phyloP scores from a whole-genome alignment of 2,113 vertebrate genomes.

The Anhinga anhinga region DNA sequence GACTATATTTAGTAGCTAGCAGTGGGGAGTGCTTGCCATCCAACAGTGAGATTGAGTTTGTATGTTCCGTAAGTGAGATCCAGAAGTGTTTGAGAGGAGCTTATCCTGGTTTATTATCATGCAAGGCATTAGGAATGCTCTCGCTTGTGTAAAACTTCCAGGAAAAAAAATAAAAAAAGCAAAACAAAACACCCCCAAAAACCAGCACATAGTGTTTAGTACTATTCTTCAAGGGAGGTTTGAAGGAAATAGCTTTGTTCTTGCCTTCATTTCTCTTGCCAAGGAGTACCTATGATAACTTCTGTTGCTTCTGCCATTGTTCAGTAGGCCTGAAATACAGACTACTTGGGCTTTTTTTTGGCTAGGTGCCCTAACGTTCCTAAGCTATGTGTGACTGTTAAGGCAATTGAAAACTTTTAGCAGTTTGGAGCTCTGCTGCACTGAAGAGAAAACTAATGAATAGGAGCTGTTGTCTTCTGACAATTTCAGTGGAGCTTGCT shows the following conservation, averaged over 20 bases:
- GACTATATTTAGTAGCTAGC: not conserved
- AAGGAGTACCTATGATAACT: not conserved
- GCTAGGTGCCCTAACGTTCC: not conserved
- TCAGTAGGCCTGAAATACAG: not conserved
- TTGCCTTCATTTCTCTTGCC: not conserved
- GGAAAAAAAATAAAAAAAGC: not conserved
- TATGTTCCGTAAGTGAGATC: not conserved
- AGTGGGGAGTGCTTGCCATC: not conserved
- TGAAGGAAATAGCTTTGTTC: not conserved
- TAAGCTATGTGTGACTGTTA: not conserved
- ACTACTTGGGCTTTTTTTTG: not conserved
- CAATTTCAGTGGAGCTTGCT: not conserved
- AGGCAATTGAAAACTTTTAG: not conserved
- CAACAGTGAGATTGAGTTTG: not conserved
- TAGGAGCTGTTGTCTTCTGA: not conserved
- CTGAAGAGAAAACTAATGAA: not conserved
- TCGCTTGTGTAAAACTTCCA: not conserved
- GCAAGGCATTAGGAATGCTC: not conserved
- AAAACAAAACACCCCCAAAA: not conserved
- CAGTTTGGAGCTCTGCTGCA: not conserved
- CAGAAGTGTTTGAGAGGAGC: not conserved
- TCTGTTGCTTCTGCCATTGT: not conserved
- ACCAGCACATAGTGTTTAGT: fast-evolving
- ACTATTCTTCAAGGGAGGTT: not conserved
- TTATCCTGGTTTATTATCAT: not conserved